Evolutionary conservation across 2,113 vertebrate species (phyloP).

Genomic region (Microtus richardsoni): DNA sequence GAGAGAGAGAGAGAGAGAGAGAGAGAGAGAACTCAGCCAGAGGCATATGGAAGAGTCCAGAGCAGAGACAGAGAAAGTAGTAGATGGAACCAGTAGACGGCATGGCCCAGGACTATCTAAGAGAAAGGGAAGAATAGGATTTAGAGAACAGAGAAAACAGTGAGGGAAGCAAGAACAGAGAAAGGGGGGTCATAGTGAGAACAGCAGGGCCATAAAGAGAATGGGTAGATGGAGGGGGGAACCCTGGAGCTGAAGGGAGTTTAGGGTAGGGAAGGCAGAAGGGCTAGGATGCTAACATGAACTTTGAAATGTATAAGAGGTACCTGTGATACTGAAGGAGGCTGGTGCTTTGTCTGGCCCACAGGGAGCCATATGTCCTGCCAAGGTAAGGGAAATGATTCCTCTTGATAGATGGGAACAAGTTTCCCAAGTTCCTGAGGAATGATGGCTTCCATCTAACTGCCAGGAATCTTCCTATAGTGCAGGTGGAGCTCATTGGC

Average conservation of each 20-base stretch:
- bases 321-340: neutral
- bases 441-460: neutral
- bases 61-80: neutral
- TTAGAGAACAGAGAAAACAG: neutral
- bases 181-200: neutral
- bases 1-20: neutral
- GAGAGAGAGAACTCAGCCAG: neutral
- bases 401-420: neutral
- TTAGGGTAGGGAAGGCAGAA: neutral
- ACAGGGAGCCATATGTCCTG: neutral
- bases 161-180: neutral
- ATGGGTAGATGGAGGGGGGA: neutral
- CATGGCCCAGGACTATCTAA: neutral
- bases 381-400: neutral
- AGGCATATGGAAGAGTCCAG: neutral
- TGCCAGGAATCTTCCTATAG: neutral
- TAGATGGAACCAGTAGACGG: neutral
- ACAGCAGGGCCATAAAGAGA: neutral
- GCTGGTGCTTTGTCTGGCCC: too few species aligned
- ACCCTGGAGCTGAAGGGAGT: neutral
- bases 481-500: neutral
- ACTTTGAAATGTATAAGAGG: neutral
- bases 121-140: neutral
- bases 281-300: neutral
- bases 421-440: neutral